Conservation (phyloP, 2,888 invertebrate genomes). For the Bellardia pandia region DNA sequence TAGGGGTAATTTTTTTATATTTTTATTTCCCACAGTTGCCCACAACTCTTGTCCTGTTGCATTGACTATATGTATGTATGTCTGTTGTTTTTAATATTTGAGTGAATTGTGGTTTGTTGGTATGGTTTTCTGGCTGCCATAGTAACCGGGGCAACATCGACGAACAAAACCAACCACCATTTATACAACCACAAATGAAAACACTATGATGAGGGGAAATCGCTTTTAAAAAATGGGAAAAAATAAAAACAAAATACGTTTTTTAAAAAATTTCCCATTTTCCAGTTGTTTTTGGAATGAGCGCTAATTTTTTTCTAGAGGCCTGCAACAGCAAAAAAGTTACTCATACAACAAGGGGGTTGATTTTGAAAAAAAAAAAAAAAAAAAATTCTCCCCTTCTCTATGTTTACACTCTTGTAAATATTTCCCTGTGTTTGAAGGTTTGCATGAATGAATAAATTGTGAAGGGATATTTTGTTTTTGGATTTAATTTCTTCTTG, state of each 20-base stretch:
- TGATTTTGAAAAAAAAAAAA: conserved; percentile 37
- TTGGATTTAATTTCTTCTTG: not conserved
- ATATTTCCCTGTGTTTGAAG: conserved; percentile 6
- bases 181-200: conserved; percentile 72
- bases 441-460: conserved; percentile 29
- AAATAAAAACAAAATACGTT: conserved; percentile 29
- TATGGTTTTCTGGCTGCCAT: conserved; percentile 76
- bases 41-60: not conserved
- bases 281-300: conserved; percentile 69
- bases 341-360: conserved; percentile 63
- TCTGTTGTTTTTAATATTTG: conserved; percentile 68
- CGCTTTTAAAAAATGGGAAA: conserved; percentile 32
- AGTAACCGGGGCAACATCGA: conserved; percentile 72
- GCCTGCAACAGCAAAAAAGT: conserved; percentile 7
- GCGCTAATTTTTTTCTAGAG: conserved; percentile 39
- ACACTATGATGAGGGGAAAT: conserved; percentile 64
- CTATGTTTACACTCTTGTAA: not conserved
- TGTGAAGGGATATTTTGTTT: conserved; percentile 35
- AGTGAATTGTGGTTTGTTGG: conserved; percentile 83
- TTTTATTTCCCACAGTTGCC: conserved; percentile 40
- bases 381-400: not conserved
- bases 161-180: conserved; percentile 74
- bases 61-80: not conserved
- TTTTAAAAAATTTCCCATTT: conserved; percentile 68
- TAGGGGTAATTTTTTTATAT: conserved; percentile 60